phyloP scores from a whole-genome alignment of 2,888 invertebrate genomes.

The Sclerodermus sp. region DNA sequence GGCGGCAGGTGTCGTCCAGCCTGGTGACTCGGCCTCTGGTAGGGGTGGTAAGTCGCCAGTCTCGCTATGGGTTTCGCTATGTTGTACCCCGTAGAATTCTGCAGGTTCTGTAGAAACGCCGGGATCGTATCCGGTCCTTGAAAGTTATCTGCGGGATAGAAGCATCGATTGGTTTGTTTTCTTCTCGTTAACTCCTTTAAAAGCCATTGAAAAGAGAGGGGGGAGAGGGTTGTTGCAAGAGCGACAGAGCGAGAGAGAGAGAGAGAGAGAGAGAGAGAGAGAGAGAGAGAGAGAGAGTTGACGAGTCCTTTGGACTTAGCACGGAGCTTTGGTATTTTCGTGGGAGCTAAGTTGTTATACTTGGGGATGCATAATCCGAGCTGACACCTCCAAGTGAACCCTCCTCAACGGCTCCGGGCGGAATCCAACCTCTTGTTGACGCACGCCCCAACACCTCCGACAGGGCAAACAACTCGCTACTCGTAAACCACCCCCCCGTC shows the following conservation, averaged over 20 bases:
- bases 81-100: constrained; percentile 62
- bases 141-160: constrained; percentile 43
- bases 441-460: constrained; percentile 44
- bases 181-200: too few species aligned
- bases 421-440: constrained; percentile 37
- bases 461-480: too few species aligned
- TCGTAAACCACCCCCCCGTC: too few species aligned
- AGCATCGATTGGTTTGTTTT: too few species aligned
- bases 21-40: constrained; percentile 66
- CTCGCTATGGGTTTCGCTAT: constrained; percentile 86
- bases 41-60: constrained; percentile 66
- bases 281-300: too few species aligned
- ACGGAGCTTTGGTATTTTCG: too few species aligned
- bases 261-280: too few species aligned
- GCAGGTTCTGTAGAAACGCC: constrained; percentile 51
- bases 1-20: constrained; percentile 51
- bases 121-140: constrained; percentile 51
- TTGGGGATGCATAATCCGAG: constrained; percentile 38
- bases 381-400: constrained; percentile 43
- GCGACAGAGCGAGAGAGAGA: too few species aligned
- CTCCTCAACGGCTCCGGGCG: constrained; percentile 43
- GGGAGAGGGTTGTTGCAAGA: too few species aligned
- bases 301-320: too few species aligned
- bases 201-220: too few species aligned
- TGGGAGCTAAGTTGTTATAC: not conserved